Evolutionary conservation across 1,140 invertebrate genomes (phyloP).

Genomic region (Drosophila sechellia): DNA sequence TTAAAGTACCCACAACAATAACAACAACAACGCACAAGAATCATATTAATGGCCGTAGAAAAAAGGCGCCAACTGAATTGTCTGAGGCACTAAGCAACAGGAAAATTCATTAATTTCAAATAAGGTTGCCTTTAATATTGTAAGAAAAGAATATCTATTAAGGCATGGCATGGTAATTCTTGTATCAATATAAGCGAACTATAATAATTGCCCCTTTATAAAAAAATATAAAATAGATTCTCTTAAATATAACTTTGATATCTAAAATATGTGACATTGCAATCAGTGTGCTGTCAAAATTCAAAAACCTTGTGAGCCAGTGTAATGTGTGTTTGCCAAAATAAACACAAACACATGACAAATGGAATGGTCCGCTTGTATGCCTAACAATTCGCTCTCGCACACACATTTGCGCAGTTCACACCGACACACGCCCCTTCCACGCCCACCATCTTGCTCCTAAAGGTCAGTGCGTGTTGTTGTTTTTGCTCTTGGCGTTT

Average conservation of each 20-base stretch:
- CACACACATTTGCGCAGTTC: conserved; percentile 12
- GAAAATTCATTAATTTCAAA: background rate
- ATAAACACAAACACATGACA: conserved; percentile 69
- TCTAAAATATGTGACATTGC: background rate
- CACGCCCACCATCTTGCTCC: conserved; percentile 55
- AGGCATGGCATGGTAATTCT: too few species aligned
- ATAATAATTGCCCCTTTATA: background rate
- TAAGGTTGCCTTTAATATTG: too few species aligned
- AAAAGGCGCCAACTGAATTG: conserved; percentile 29
- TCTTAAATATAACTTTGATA: too few species aligned
- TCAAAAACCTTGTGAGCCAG: background rate
- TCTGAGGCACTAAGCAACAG: conserved; percentile 10
- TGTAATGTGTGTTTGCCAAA: conserved; percentile 57
- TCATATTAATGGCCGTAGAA: conserved; percentile 30
- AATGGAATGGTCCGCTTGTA: conserved; percentile 61
- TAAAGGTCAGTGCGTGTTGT: conserved; percentile 61
- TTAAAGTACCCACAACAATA: conserved; percentile 23
- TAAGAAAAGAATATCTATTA: too few species aligned
- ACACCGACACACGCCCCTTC: conserved; percentile 6
- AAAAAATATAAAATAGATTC: background rate
- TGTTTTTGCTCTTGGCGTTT: conserved; percentile 32
- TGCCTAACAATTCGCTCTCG: conserved; percentile 47
- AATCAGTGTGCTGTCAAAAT: too few species aligned
- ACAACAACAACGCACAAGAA: conserved; percentile 30
- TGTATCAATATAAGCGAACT: too few species aligned